Percentiles rank a stretch among this genome's conserved stretches.
Conservation (phyloP, 1,140 invertebrate genomes). For the Formica selysi region DNA sequence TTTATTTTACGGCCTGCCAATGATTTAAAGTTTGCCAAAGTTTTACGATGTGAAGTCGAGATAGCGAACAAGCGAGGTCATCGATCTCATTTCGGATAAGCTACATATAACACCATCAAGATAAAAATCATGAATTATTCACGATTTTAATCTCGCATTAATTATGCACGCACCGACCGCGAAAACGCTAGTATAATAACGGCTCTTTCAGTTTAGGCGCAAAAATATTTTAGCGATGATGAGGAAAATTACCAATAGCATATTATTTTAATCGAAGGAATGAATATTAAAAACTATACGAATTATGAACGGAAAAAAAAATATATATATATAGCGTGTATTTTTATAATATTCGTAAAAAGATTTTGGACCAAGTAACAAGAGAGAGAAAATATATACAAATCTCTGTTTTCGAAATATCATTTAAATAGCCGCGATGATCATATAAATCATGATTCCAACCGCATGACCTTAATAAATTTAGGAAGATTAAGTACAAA, state of each 20-base stretch:
- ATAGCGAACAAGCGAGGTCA: conserved; percentile 4
- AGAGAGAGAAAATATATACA: background rate
- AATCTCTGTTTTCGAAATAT: background rate
- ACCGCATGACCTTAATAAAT: background rate
- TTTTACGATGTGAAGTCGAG: background rate
- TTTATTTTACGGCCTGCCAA: background rate
- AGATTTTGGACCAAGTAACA: background rate
- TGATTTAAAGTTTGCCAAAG: background rate
- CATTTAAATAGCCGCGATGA: background rate
- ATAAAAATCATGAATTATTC: conserved; percentile 32
- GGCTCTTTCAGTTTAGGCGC: conserved; percentile 12
- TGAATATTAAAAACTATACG: background rate
- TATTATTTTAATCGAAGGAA: background rate
- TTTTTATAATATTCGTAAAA: background rate
- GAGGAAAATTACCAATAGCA: background rate
- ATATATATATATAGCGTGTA: background rate
- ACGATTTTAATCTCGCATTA: conserved; percentile 20
- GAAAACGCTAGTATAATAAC: conserved; percentile 16
- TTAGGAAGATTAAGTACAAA: background rate
- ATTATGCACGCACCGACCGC: conserved; percentile 30
- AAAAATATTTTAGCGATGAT: background rate
- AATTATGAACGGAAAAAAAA: background rate
- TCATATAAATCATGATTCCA: background rate
- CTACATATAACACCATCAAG: background rate
- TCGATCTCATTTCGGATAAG: conserved; percentile 38